These are phyloP conservation scores for Macrochelys suwanniensis DNA, from an alignment of 2,797 vertebrate genomes.

Conservation along the genomic window DNA sequence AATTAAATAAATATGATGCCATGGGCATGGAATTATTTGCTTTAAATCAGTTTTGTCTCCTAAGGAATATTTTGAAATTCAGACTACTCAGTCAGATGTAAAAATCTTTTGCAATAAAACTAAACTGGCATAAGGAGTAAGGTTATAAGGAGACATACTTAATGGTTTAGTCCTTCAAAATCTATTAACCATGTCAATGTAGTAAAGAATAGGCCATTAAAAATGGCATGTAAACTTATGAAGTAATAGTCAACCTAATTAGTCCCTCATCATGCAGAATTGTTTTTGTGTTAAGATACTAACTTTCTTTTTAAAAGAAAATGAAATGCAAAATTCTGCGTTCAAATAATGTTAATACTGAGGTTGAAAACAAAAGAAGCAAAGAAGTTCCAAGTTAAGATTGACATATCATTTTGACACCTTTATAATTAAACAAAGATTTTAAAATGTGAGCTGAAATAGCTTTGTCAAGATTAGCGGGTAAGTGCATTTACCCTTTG, in stretches of 20 bases:
- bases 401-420: not conserved
- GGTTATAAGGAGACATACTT: not conserved
- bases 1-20: not conserved
- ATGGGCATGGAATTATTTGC: not conserved
- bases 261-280: not conserved
- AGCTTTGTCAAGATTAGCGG: not conserved
- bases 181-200: not conserved
- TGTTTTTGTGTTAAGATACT: not conserved
- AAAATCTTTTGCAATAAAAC: not conserved
- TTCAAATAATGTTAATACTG: constrained; percentile 10
- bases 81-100: not conserved
- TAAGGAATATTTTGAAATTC: not conserved
- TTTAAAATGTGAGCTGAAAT: not conserved
- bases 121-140: not conserved
- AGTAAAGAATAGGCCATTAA: not conserved
- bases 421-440: not conserved
- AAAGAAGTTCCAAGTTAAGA: not conserved
- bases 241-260: constrained; percentile 33
- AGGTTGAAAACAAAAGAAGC: not conserved
- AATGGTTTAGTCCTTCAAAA: constrained; percentile 19
- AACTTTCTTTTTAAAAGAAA: not conserved
- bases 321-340: not conserved
- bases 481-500: not conserved
- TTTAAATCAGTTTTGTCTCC: not conserved
- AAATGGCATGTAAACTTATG: not conserved